Evolutionary conservation across 2,797 vertebrate genomes (phyloP).

Genomic region (Sebastes steindachneri): DNA sequence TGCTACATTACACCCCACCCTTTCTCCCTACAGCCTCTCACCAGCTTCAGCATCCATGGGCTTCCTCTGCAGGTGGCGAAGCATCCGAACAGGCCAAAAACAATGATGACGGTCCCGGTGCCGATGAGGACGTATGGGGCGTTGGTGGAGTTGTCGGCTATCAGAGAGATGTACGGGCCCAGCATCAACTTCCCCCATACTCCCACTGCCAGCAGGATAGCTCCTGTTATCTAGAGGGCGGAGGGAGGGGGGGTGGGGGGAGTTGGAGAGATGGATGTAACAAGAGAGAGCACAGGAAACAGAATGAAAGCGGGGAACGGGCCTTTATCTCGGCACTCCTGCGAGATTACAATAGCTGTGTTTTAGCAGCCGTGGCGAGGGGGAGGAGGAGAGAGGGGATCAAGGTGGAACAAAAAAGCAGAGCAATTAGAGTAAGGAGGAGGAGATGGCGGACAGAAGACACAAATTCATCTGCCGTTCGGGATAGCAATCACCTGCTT

Average conservation of each 20-base stretch:
- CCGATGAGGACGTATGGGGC: slow-evolving; percentile 98
- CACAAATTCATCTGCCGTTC: slow-evolving; percentile 53
- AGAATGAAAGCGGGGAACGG: slow-evolving; percentile 42
- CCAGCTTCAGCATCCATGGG: slow-evolving; percentile 99
- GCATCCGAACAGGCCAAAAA: slow-evolving; percentile 98
- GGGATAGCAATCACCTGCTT: slow-evolving; percentile 69
- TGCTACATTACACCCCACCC: background rate
- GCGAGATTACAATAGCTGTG: slow-evolving; percentile 43
- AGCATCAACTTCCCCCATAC: slow-evolving; percentile 98
- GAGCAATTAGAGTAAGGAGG: slow-evolving; percentile 66
- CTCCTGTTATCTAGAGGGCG: slow-evolving; percentile 92
- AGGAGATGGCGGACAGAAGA: slow-evolving; percentile 61
- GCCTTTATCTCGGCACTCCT: slow-evolving; percentile 54
- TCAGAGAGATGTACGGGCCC: slow-evolving; percentile 97
- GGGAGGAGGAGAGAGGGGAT: slow-evolving; percentile 44
- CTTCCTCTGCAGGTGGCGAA: slow-evolving; percentile 98
- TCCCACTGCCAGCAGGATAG: slow-evolving; percentile 95
- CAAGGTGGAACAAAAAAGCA: slow-evolving; percentile 69
- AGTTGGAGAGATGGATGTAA: slow-evolving; percentile 6
- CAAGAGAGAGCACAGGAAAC: slow-evolving; percentile 25
- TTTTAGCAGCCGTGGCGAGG: slow-evolving; percentile 25
- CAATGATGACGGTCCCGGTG: slow-evolving; percentile 96
- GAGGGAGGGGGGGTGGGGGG: background rate
- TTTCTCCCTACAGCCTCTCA: slow-evolving; percentile 71
- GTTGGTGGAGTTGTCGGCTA: slow-evolving; percentile 98